Percentiles rank a stretch among this genome's conserved stretches.
Conservation (phyloP, 2,113 vertebrate genomes). For the Rhea pennata region DNA sequence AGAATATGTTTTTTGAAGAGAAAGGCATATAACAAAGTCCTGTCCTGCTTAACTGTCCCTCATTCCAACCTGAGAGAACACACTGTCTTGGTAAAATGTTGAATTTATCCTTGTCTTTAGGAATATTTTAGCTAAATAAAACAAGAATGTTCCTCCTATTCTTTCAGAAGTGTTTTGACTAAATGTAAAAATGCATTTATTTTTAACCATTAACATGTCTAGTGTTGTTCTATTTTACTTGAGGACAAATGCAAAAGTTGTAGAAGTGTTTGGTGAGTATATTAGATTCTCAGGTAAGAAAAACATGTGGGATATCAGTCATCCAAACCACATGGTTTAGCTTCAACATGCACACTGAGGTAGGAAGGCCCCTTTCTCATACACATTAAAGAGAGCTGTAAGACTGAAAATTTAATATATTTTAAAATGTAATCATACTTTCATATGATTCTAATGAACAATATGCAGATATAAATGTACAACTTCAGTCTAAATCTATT, state of each 20-base stretch:
- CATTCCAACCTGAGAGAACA: not conserved
- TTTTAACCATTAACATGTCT: not conserved
- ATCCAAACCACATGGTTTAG: not conserved
- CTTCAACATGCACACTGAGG: not conserved
- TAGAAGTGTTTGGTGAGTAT: not conserved
- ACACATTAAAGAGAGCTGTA: not conserved
- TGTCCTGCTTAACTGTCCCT: not conserved
- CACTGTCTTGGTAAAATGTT: not conserved
- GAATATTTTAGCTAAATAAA: not conserved
- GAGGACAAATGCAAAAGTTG: no score
- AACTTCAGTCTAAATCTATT: not conserved
- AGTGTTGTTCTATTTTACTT: not conserved
- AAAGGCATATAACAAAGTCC: not conserved
- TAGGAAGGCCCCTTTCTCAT: not conserved
- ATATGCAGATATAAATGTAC: not conserved
- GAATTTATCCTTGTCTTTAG: not conserved
- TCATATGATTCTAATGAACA: not conserved
- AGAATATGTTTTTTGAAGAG: not conserved
- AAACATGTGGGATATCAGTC: not conserved
- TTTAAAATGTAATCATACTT: not conserved
- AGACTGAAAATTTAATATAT: not conserved
- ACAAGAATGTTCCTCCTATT: not conserved
- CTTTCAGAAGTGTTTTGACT: not conserved
- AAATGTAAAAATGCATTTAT: not conserved
- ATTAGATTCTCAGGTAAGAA: not conserved